These are phyloP conservation scores for Echinometra lucunter DNA, from an alignment of 53 echinoderm and acorn worm genomes.

Conservation along the genomic window DNA sequence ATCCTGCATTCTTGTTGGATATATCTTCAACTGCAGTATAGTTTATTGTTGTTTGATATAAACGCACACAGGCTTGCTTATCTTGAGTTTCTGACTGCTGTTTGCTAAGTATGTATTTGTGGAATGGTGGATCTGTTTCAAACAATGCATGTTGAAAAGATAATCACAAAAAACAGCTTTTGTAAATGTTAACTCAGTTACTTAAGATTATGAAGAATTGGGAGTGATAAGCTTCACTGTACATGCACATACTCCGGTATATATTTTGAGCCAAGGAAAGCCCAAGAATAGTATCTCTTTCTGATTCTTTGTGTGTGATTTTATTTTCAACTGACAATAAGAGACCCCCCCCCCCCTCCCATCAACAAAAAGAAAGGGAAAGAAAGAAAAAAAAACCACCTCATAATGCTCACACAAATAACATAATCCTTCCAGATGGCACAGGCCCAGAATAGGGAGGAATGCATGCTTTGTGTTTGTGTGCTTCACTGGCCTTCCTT, in stretches of 20 bases:
- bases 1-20: too few relatives aligned
- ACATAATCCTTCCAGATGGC: not conserved
- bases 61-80: not conserved
- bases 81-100: not conserved
- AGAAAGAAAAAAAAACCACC: not conserved
- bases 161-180: not conserved
- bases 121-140: not conserved
- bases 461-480: not conserved
- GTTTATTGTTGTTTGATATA: not conserved
- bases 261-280: not conserved
- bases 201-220: not conserved
- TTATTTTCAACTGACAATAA: too few relatives aligned
- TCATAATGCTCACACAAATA: not conserved
- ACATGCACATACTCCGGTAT: too few relatives aligned
- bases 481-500: not conserved
- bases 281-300: not conserved
- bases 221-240: not conserved
- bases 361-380: not conserved
- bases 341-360: too few relatives aligned
- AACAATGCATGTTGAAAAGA: not conserved
- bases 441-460: not conserved
- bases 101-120: not conserved
- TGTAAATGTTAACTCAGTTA: not conserved
- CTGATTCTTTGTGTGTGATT: not conserved
- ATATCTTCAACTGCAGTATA: too few relatives aligned